A percentile compares a stretch with the other conserved stretches of the same genome.
phyloP scores from a whole-genome alignment of 2,797 vertebrate genomes.

The Psittacula echo region DNA sequence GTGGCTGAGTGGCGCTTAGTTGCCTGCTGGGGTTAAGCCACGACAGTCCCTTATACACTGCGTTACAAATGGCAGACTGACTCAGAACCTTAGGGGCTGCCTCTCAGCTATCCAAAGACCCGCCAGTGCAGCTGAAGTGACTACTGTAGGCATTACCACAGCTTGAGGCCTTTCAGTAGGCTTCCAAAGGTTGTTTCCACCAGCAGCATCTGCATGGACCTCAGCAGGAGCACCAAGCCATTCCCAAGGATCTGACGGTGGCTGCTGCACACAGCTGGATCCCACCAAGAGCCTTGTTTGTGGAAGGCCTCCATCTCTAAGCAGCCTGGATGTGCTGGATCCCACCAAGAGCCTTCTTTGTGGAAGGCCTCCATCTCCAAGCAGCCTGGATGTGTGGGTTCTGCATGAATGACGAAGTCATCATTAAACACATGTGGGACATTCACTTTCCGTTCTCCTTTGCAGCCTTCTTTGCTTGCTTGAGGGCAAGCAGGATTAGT shows the following conservation, averaged over 20 bases:
- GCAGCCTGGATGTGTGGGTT: too few species aligned
- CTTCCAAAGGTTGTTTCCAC: not conserved
- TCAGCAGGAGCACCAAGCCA: fast-evolving
- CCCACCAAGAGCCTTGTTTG: not conserved
- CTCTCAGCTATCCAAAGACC: fast-evolving
- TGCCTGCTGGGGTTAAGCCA: not conserved
- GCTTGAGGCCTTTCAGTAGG: not conserved
- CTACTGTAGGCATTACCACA: fast-evolving
- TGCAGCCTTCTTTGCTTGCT: too few species aligned
- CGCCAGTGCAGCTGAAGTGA: too few species aligned
- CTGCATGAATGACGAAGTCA: fast-evolving
- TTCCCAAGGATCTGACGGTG: fast-evolving
- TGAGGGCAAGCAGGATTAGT: fast-evolving
- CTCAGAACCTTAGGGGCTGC: fast-evolving
- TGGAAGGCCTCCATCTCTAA: fast-evolving
- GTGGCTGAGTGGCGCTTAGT: too few species aligned
- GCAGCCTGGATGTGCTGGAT: too few species aligned
- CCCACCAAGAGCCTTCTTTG: not conserved
- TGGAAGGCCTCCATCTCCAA: fast-evolving
- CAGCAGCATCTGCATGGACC: not conserved
- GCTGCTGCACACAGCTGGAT: not conserved
- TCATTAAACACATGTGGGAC: fast-evolving
- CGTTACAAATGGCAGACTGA: too few species aligned
- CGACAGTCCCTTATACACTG: not conserved
- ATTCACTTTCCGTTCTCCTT: fast-evolving